Evolutionary conservation across 2,797 vertebrate genomes (phyloP).

Genomic region (Phyllotis vaccarum): DNA sequence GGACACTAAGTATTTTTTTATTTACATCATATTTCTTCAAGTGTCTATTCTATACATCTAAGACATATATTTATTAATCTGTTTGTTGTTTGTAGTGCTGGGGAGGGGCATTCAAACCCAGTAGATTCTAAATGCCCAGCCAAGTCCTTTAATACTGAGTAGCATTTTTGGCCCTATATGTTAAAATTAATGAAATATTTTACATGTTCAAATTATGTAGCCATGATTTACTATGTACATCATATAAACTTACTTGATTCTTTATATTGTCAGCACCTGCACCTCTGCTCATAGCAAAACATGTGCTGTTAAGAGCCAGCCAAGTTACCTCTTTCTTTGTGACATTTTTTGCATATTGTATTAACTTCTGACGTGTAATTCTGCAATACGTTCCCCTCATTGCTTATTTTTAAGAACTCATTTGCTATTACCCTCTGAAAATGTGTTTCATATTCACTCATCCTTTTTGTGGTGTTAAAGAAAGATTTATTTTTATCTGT

Average conservation of each 20-base stretch:
- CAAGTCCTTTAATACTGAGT: neutral
- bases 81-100: neutral
- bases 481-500: neutral
- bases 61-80: neutral
- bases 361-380: neutral
- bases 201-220: neutral
- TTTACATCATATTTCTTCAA: constrained; percentile 1
- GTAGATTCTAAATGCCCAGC: neutral
- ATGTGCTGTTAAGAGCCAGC: neutral
- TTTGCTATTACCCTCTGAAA: neutral
- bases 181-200: constrained; percentile 32
- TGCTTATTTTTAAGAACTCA: neutral
- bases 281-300: neutral
- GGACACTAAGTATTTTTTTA: neutral
- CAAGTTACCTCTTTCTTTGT: neutral
- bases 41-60: neutral
- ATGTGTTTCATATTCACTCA: neutral
- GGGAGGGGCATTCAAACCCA: neutral
- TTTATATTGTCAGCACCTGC: neutral
- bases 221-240: neutral
- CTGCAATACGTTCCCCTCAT: neutral
- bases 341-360: neutral
- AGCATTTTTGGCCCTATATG: neutral
- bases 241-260: neutral
- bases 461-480: neutral